Evolutionary conservation across 1,140 invertebrate genomes (phyloP), one percentile per base, ranked within the genome.

Genomic region (Harlomillsia oculata): DNA sequence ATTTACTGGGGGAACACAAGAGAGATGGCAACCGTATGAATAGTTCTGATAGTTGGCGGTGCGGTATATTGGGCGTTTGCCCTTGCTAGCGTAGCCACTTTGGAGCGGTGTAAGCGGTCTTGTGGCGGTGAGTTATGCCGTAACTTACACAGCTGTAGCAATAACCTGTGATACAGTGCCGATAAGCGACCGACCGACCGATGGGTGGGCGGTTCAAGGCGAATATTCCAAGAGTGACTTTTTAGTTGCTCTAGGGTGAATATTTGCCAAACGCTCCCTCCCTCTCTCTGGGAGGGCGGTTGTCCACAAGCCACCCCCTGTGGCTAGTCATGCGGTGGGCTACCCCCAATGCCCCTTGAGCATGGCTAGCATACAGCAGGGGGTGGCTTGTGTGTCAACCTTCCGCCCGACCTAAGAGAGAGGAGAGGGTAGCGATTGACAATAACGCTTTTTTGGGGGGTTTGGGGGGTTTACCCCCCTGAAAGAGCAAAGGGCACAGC

Each of bases 231-330:
- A 41, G 40, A 41, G 40, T 41, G 40, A 41, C 40, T 41, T 41
- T 41, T 41, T 41, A 41, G 40, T 41, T 41, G 40, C 40, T 41
- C 40, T 41, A 41, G 40, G 40, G 40, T 41, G 40, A 41, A 41
- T 41, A 41, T 41, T 41, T 41, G 40, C 40, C 40, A 41, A 41
- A 41, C 40, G 40, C 40, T 41, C 40, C 40, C 40, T 41, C 40
- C 40, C 40, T 41, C 40, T 18, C 40, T 41, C 40, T 41, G 40
- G 40, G 40, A 41, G 40, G 8, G 40, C 40, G 40, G 40, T 41
- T 41, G 40, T 41, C 40, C 40, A 41, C 40, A 41, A 41, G 40
- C 40, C 20, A 41, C 40, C 40, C 40, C 32, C 32, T 34, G 32
- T n/a, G 32, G 9, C 32, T 34, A n/a, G 32, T 34, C n/a, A n/a